Base-by-base conservation (phyloP, 2,797 vertebrate genomes). In the Bradypodion pumilum region DNA sequence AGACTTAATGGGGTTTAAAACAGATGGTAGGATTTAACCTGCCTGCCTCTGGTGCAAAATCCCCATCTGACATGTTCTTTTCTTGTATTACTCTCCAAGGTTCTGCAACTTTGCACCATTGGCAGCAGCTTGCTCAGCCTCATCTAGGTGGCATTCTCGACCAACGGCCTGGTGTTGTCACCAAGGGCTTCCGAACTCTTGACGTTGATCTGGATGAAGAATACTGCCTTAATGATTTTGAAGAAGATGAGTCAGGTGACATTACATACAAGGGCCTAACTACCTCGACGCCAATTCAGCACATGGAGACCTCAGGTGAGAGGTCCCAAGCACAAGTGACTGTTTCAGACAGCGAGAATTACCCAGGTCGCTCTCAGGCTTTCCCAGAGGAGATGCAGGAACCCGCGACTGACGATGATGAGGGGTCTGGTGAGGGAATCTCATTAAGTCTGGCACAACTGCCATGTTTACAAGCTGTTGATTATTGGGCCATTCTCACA, bases 101-200 rank as follows among this genome's bases (percentile, higher is more conserved):
- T 91, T 99, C 99, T 70, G 98, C 97, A 85, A 99, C 99, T n/a
- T 97, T 99, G 87, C 98, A 99, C 90, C 98, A 99, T 27, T 99
- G 99, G 99, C 99, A 99, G 95, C 98, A 98, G 96, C 88, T 99
- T 94, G 99, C 98, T 84, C 98, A 99, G 91, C 98, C 99, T 88
- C 97, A 99, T 93, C 96, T 99, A 65, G 99, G 98, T 0, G 98
- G 98, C 69, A 97, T 99, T 91, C 95, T 99, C 93, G 99, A 99
- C 90, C 94, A 97, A 0, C 97, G 99, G 88, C 99, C 99, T 0
- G 99, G 98, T 6, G 99, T 99, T 91, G 97, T 99, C 94, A 99
- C 98, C 25, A 99, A 99, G 94, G 98, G 98, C 95, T 99, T 99
- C 95, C 95, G 98, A 89, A 97, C 97, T 2, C 95, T 99, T 32